Evolutionary conservation across 2,797 vertebrate species (phyloP), one percentile per base, ranked within the genome.

Genomic region (Bradypodion ventrale): DNA sequence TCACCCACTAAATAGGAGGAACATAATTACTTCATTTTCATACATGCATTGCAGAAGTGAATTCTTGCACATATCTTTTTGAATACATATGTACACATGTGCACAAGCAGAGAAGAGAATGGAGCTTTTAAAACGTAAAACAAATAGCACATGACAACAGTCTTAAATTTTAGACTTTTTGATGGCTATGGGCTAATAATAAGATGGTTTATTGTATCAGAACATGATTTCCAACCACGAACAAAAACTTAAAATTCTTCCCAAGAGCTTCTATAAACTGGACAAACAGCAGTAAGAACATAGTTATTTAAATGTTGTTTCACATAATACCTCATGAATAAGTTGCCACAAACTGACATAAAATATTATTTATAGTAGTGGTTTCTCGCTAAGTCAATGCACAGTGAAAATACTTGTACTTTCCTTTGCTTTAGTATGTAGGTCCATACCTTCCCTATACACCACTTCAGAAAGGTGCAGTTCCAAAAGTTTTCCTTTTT

Each of bases 381-480:
- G 46, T 80, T 80, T 73, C 37, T 23, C 16, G 42, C 32, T 65
- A n/a, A 60, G 12, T 77, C 74, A 81, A 62, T 63, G 42, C 49
- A 70, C 73, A 49, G 73, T 37, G 7, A 69, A 87, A 89, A 88
- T 44, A 32, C 62, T 69, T 79, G 80, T 74, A 72, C 44, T 85
- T 91, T 86, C 83, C 86, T 90, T 87, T 80, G 46, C 44, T 52
- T 73, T 52, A 75, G 79, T n/a, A 21, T 8, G 19, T 83, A 87
- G 83, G 85, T 92, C 83, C 80, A 87, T 68, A 88, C 80, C 56
- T 59, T 32, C 73, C 85, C 82, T 4, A 0, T 80, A 84, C 60
- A 88, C 75, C 82, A 85, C 86, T 92, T 86, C 87, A 93, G 88
- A 91, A 93, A 93, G 74, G 86, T 68, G 19, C 5, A 83, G 76